Evolutionary conservation across 2,888 invertebrate genomes (phyloP).

Genomic region (Sinelater perroti): DNA sequence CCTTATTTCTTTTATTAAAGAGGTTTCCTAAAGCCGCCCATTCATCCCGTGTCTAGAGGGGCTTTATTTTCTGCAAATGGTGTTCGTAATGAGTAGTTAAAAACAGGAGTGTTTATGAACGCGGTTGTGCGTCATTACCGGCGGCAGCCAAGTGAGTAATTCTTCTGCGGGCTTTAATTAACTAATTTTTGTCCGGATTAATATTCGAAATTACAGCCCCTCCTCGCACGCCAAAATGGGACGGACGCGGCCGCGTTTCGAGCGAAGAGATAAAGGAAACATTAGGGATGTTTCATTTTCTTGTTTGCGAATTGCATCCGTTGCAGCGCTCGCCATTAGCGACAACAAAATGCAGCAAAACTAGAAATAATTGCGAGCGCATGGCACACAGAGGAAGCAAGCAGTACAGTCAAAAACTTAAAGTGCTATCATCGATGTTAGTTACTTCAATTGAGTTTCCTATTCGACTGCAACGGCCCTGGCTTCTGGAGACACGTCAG

Average conservation of each 20-base stretch:
- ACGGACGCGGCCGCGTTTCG: constrained; percentile 10
- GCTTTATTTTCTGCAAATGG: not conserved
- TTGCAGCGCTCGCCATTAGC: constrained; percentile 26
- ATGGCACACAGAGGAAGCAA: constrained; percentile 19
- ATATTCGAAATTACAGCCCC: not conserved
- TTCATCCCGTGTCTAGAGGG: constrained; percentile 18
- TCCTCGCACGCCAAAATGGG: constrained; percentile 21
- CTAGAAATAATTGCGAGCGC: constrained; percentile 27
- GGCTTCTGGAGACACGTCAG: constrained; percentile 2
- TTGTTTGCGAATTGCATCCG: constrained; percentile 28
- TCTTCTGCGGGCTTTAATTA: no score
- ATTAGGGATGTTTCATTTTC: constrained; percentile 28
- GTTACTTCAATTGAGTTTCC: constrained; percentile 5
- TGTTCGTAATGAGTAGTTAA: constrained; percentile 5
- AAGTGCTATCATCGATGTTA: constrained; percentile 21
- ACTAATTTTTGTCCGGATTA: not conserved
- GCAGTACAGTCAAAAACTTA: constrained; percentile 12
- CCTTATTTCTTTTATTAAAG: constrained; percentile 14
- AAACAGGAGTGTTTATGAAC: constrained; percentile 14
- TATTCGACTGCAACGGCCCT: constrained; percentile 5
- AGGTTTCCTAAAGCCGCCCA: constrained; percentile 19
- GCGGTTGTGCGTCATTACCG: constrained; percentile 5
- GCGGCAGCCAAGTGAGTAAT: constrained; percentile 6
- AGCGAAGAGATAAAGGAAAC: constrained; percentile 26
- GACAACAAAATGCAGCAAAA: constrained; percentile 26